Conservation (phyloP, 1,140 invertebrate genomes). For the Aphidius ervi region DNA sequence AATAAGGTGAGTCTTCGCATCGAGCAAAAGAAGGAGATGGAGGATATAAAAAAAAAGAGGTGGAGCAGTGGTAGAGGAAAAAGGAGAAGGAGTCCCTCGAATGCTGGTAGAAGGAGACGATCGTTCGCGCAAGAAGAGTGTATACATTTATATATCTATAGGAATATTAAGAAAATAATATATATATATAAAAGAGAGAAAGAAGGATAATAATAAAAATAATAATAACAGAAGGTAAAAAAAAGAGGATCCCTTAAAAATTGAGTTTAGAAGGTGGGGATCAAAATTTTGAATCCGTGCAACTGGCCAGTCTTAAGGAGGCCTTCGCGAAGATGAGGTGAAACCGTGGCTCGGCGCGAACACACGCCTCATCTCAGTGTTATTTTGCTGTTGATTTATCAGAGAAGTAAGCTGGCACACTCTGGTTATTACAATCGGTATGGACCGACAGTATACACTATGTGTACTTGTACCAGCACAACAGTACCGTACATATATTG, state of each 20-base stretch:
- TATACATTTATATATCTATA: slow-evolving; percentile 7
- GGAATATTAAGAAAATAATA: slow-evolving; percentile 1
- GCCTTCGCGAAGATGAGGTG: slow-evolving; percentile 52
- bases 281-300: slow-evolving; percentile 51
- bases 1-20: slow-evolving; percentile 10
- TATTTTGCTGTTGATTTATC: too few relatives aligned
- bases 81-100: slow-evolving; percentile 17
- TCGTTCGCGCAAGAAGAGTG: slow-evolving; percentile 1
- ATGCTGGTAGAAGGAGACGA: slow-evolving; percentile 17
- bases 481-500: slow-evolving; percentile 48
- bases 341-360: slow-evolving; percentile 27
- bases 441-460: slow-evolving; percentile 53
- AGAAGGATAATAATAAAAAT: slow-evolving; percentile 23
- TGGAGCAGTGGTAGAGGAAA: slow-evolving; percentile 21
- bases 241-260: slow-evolving; percentile 51
- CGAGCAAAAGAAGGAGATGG: slow-evolving; percentile 18
- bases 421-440: slow-evolving; percentile 29
- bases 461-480: slow-evolving; percentile 52
- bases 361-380: too few relatives aligned
- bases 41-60: slow-evolving; percentile 17
- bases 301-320: slow-evolving; percentile 50
- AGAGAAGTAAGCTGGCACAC: slow-evolving; percentile 5
- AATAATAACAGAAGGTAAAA: slow-evolving; percentile 34
- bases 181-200: slow-evolving; percentile 15
- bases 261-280: slow-evolving; percentile 49